phyloP scores from a whole-genome alignment of 2,113 vertebrate species.

The Oryzias melastigma region DNA sequence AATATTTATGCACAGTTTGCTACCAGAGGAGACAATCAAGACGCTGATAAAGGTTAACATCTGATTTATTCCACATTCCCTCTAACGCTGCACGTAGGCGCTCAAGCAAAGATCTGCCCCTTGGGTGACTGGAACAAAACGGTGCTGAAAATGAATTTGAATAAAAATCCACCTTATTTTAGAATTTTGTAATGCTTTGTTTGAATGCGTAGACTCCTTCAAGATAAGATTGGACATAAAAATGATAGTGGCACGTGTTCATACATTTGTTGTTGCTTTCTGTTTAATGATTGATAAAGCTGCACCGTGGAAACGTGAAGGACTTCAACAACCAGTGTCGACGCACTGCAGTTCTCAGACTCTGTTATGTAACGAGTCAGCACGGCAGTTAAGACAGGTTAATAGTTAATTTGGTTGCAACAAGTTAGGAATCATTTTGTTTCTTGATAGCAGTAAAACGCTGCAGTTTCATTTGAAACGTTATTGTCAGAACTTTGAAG shows the following conservation, averaged over 20 bases:
- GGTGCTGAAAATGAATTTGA: neutral
- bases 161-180: neutral
- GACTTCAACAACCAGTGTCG: neutral
- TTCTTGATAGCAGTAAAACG: too few species aligned
- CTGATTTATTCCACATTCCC: too few species aligned
- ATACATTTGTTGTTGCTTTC: neutral
- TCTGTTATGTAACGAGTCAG: too few species aligned
- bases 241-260: neutral
- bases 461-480: too few species aligned
- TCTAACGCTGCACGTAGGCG: neutral
- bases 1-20: constrained; percentile 21
- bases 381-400: neutral
- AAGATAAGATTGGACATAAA: neutral
- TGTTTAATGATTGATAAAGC: neutral
- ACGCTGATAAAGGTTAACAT: neutral
- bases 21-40: neutral
- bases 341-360: too few species aligned
- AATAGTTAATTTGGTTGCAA: neutral
- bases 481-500: neutral
- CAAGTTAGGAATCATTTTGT: too few species aligned
- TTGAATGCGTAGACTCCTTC: neutral
- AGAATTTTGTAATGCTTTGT: too few species aligned
- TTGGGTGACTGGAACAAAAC: neutral
- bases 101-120: neutral
- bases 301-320: neutral